Percentiles rank a stretch among this genome's conserved stretches.
Evolutionary conservation across 1,140 invertebrate species (phyloP).

Genomic region (Elysia chlorotica): DNA sequence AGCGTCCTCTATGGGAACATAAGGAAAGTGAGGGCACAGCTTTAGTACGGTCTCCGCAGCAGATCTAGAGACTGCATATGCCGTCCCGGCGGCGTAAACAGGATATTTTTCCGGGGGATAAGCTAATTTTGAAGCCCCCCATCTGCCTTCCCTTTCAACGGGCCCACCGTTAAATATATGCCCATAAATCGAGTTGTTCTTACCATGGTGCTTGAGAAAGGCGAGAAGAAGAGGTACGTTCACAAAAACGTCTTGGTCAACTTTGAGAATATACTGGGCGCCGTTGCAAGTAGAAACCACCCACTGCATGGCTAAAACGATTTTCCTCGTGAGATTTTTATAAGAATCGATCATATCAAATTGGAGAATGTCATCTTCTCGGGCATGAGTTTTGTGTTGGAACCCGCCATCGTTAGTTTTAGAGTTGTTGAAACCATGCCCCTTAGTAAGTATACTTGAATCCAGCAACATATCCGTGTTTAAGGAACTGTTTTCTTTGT

Average conservation of each 20-base stretch:
- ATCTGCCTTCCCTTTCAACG: constrained; percentile 32
- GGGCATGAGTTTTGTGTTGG: neutral
- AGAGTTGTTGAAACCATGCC: neutral
- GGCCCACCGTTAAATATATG: constrained; percentile 27
- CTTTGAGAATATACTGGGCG: constrained; percentile 65
- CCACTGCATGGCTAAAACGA: constrained; percentile 8
- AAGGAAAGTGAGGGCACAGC: constrained; percentile 38
- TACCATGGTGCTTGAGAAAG: constrained; percentile 26
- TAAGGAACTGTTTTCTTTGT: neutral
- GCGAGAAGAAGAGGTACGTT: constrained; percentile 50
- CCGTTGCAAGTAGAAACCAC: neutral
- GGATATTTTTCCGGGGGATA: constrained; percentile 45
- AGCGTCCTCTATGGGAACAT: constrained; percentile 61
- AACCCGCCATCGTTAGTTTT: neutral
- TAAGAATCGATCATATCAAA: constrained; percentile 17
- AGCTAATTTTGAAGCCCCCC: constrained; percentile 38
- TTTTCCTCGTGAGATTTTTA: constrained; percentile 11
- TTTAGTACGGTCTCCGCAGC: constrained; percentile 35
- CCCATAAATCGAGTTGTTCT: constrained; percentile 21
- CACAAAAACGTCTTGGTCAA: constrained; percentile 67
- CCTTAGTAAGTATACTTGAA: neutral
- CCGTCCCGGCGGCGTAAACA: constrained; percentile 45
- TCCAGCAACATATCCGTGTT: neutral
- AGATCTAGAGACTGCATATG: constrained; percentile 48
- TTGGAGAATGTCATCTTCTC: constrained; percentile 7